phyloP scores from a whole-genome alignment of 2,888 invertebrate species.

The Acleris laterana region DNA sequence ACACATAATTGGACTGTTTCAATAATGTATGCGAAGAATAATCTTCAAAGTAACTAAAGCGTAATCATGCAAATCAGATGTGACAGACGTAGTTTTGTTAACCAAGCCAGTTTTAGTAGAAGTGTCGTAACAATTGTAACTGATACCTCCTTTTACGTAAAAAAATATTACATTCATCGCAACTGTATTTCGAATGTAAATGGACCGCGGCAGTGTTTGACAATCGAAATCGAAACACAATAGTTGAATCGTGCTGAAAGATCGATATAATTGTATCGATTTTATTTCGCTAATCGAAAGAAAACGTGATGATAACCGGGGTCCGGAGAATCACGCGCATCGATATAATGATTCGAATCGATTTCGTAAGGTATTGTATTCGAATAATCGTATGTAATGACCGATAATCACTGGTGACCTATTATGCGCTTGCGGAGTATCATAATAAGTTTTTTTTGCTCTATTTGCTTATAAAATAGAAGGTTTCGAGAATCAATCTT shows the following conservation, averaged over 20 bases:
- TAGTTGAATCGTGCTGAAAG: slow-evolving; percentile 41
- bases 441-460: slow-evolving; percentile 11
- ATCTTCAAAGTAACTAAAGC: no score
- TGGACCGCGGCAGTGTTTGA: slow-evolving; percentile 15
- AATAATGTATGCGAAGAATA: no score
- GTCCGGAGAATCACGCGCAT: slow-evolving; percentile 50
- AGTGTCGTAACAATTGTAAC: neutral
- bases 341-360: slow-evolving; percentile 40
- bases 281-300: slow-evolving; percentile 45
- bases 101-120: neutral
- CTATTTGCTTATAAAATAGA: neutral
- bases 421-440: slow-evolving; percentile 12
- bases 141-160: slow-evolving; percentile 2
- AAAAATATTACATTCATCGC: slow-evolving; percentile 10
- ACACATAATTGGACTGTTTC: no score
- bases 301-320: slow-evolving; percentile 57
- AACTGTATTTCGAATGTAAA: neutral
- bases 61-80: no score
- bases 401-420: slow-evolving; percentile 36
- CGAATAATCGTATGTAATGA: slow-evolving; percentile 41
- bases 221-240: slow-evolving; percentile 36
- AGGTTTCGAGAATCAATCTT: no score
- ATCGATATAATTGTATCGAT: slow-evolving; percentile 44
- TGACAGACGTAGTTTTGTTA: no score
- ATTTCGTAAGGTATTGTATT: slow-evolving; percentile 42